Evolutionary conservation across 2,797 vertebrate species (phyloP).

Genomic region (Hydrocynus forskahlii): DNA sequence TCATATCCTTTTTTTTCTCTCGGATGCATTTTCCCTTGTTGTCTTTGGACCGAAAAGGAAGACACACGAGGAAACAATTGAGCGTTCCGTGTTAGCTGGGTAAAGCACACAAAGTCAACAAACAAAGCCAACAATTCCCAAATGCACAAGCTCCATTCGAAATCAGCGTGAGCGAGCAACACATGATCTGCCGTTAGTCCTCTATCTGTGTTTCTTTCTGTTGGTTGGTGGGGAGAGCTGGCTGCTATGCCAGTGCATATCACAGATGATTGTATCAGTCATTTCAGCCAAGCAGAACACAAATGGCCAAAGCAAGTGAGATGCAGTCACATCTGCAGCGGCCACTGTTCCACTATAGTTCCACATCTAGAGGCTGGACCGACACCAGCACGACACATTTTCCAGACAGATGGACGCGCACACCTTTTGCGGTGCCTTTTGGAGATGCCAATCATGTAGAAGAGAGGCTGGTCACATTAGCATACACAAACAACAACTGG

Average conservation of each 20-base stretch:
- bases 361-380: conserved; percentile 53
- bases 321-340: conserved; percentile 56
- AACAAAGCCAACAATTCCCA: conserved; percentile 13
- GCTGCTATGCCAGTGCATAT: conserved; percentile 51
- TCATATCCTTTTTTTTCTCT: not conserved
- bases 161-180: conserved; percentile 35
- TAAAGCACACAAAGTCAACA: conserved; percentile 14
- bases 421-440: conserved; percentile 60
- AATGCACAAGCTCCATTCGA: conserved; percentile 33
- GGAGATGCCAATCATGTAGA: conserved; percentile 52
- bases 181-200: conserved; percentile 45
- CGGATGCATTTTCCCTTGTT: not conserved
- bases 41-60: conserved; percentile 6
- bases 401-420: conserved; percentile 59
- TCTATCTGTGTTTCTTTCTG: conserved; percentile 34
- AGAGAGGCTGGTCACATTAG: conserved; percentile 52
- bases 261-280: conserved; percentile 60
- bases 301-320: conserved; percentile 57
- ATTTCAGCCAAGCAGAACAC: conserved; percentile 57
- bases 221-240: conserved; percentile 42
- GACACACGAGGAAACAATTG: conserved; percentile 14
- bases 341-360: conserved; percentile 47
- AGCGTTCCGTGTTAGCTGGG: conserved; percentile 20
- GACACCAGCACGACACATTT: conserved; percentile 55
- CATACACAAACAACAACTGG: conserved; percentile 49